Percentiles rank a stretch among this genome's conserved stretches.
Evolutionary conservation across 2,113 vertebrate genomes (phyloP).

Genomic region (Rhineura floridana): DNA sequence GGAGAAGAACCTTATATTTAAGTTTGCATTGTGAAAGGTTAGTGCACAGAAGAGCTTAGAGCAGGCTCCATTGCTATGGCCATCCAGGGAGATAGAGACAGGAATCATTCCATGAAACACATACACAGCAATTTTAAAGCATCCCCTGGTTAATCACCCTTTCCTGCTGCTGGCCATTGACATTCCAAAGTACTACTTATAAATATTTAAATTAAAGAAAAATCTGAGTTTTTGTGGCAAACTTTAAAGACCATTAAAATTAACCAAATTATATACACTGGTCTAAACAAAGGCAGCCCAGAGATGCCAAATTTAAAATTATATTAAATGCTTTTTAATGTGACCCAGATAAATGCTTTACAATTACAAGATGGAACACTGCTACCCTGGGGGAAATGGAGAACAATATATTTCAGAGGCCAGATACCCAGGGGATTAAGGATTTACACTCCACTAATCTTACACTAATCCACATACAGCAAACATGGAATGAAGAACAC

Average conservation of each 20-base stretch:
- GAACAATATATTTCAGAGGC: constrained; percentile 50
- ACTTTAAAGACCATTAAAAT: constrained; percentile 50
- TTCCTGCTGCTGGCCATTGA: constrained; percentile 36
- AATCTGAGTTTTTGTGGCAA: constrained; percentile 60
- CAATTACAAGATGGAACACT: constrained; percentile 63
- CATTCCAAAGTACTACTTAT: constrained; percentile 60
- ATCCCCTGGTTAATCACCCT: constrained; percentile 13
- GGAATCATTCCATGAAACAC: background rate
- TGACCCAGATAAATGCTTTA: constrained; percentile 67
- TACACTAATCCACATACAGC: constrained; percentile 7
- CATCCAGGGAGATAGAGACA: background rate
- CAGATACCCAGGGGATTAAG: constrained; percentile 44
- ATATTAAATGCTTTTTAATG: constrained; percentile 61
- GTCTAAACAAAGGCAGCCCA: constrained; percentile 59
- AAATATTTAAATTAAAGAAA: constrained; percentile 44
- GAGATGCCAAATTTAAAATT: constrained; percentile 63
- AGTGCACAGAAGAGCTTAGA: background rate
- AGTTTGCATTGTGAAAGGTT: background rate
- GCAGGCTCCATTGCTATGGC: background rate
- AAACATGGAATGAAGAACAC: constrained; percentile 7
- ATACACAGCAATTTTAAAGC: background rate
- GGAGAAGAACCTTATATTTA: background rate
- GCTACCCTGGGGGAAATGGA: constrained; percentile 52
- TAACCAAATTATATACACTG: constrained; percentile 62
- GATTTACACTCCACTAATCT: constrained; percentile 48